Base-by-base conservation (phyloP, 2,113 vertebrate genomes). In the Solenodon paradoxus region DNA sequence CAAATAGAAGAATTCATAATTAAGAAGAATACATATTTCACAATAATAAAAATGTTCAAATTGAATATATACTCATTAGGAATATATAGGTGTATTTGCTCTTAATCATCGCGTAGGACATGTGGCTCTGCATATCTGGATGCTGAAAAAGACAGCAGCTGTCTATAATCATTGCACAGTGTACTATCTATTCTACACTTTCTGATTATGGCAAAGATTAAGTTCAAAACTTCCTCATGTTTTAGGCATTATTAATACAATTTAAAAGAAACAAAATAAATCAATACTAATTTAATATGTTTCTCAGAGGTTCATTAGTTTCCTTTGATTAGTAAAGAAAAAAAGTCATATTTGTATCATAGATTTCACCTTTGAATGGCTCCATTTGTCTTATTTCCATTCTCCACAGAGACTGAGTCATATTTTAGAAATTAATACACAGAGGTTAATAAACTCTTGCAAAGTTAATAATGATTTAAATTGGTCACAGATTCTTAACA, bases 161-260 rank as follows among this genome's bases (percentile, higher is more conserved):
- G 53, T 30, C 57, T 85, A 19, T 24, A 69, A 92, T n/a, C 26
- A 86, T 89, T 68, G 32, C 59, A 77, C 35, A 66, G 66, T 17
- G 38, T 86, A 69, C 16, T 63, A 47, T 63, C 12, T 17, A 24
- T n/a, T 51, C 59, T 83, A 40, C 6, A 20, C 32, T 57, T 95
- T 95, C 49, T 53, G 64, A 78, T 87, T 69, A 74, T 8, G 9
- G 30, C 40, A 66, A 79, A 95, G 57, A 89, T 69, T 79, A 89
- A 57, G 26, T 42, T 88, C 75, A 53, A 8, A 83, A 24, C 5
- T 64, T 87, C n/a, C n/a, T 93, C 51, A 32, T 53, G 20, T 83
- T 12, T 78, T 97, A 93, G 45, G 78, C 12, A 86, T 16, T 24
- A 74, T 89, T 83, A 95, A 26, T 16, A 79, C 81, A 96, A n/a